Base-by-base conservation (phyloP, 1,140 invertebrate species). In the Scaptomyza hsui region DNA sequence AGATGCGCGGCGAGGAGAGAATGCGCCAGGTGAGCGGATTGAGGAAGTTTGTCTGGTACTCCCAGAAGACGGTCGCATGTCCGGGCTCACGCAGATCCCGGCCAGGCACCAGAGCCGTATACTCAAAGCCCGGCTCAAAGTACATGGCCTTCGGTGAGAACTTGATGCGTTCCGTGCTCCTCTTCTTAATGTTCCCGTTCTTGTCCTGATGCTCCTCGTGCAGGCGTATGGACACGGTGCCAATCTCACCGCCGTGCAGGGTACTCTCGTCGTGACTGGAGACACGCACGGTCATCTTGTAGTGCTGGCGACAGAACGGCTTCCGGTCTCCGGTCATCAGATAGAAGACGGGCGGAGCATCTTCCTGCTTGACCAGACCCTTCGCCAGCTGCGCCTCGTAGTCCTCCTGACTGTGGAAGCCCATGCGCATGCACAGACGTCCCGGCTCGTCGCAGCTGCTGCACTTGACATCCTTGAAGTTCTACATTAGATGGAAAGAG, bases 11-110 rank as follows among this genome's bases (percentile, higher is more conserved):
- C 13, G 94, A 94, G 53, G 94, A 93, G 6, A 97, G 91, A 4
- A 97, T 90, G 57, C 96, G 92, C 96, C 96, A 97, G 0, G 96
- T 97, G 37, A 97, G 93, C 0, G 96, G 96, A 91, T 97, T 97
- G 62, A 97, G 93, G 6, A 96, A 81, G 53, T 94, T 96, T 1
- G 94, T 95, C 63, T 95, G 94, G 72, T 96, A 96, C 73, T 94
- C 94, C 96, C 96, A 97, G 71, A 95, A 93, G 1, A 97, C 93
- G 65, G 95, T 93, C 0, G 95, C 94, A 5, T 94, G 93, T 10
- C 91, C 91, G 1, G 96, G 93, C 44, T 93, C 90, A 1, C 94
- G 94, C 1, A 96, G 92, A 64, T 94, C 93, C 18, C 93, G 92
- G 0, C 95, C 94, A 0, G 95, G 92, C 15, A 97, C 91, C 49